phyloP scores from a whole-genome alignment of 2,113 vertebrate species.

The Calypte anna region DNA sequence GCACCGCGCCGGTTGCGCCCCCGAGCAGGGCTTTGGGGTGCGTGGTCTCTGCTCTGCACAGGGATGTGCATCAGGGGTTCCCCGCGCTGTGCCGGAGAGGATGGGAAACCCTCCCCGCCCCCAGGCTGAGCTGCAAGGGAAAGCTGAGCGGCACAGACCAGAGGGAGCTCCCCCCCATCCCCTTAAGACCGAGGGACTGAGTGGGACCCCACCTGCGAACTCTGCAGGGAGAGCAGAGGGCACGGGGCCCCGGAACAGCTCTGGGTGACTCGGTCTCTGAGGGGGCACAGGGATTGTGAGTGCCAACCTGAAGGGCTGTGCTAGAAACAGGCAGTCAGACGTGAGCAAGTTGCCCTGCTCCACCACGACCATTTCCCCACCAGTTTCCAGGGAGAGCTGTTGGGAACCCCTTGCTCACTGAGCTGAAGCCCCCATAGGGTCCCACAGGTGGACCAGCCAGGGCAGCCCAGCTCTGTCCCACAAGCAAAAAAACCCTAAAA shows the following conservation, averaged over 20 bases:
- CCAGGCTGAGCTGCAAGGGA: too few species aligned
- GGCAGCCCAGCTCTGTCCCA: neutral
- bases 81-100: too few species aligned
- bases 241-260: fast-evolving
- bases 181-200: too few species aligned
- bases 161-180: too few species aligned
- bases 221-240: fast-evolving
- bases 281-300: neutral
- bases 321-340: neutral
- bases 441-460: fast-evolving
- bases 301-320: too few species aligned
- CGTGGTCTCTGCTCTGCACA: too few species aligned
- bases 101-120: too few species aligned
- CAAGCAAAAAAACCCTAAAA: neutral
- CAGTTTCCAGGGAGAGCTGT: neutral
- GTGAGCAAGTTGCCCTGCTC: fast-evolving
- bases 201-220: neutral
- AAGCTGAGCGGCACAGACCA: too few species aligned
- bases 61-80: too few species aligned
- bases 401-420: fast-evolving
- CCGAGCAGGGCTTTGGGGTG: too few species aligned
- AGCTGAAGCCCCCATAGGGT: neutral
- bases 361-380: neutral
- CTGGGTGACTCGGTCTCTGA: neutral
- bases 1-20: too few species aligned